Percentiles rank a stretch among this genome's conserved stretches.
phyloP scores from a whole-genome alignment of 2,113 vertebrate genomes.

The Emydocephalus ijimae region DNA sequence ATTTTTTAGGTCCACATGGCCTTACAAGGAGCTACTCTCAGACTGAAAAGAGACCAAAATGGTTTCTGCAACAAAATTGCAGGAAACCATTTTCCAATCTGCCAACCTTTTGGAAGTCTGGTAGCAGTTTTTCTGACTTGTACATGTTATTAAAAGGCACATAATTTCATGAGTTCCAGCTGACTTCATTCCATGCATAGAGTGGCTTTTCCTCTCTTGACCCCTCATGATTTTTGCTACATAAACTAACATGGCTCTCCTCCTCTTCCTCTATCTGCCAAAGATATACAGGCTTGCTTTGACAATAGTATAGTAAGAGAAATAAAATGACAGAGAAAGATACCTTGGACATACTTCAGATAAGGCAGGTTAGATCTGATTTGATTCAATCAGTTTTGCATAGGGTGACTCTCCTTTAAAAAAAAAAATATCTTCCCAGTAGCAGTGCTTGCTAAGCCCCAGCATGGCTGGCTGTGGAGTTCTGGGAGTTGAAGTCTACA shows the following conservation, averaged over 20 bases:
- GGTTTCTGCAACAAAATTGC: not conserved
- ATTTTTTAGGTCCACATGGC: not conserved
- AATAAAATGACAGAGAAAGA: not conserved
- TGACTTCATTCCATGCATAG: not conserved
- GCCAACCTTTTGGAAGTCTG: not conserved
- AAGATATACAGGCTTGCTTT: not conserved
- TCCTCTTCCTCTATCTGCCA: not conserved
- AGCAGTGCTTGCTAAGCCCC: not conserved
- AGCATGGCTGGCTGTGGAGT: not conserved
- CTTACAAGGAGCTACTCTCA: not conserved
- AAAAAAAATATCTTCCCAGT: not conserved
- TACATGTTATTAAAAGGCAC: not conserved
- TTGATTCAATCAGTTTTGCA: not conserved
- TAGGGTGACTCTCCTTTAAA: not conserved
- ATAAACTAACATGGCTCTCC: not conserved
- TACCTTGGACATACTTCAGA: not conserved
- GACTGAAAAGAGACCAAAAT: not conserved
- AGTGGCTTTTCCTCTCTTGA: not conserved
- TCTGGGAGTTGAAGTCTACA: not conserved
- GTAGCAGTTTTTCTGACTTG: not conserved
- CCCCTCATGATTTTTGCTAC: not conserved
- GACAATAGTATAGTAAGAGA: not conserved
- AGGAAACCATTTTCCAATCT: not conserved
- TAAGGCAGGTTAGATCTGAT: not conserved
- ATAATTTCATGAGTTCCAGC: not conserved